Conservation (phyloP, 1,140 invertebrate species). For the Euura saliciscinereae region DNA sequence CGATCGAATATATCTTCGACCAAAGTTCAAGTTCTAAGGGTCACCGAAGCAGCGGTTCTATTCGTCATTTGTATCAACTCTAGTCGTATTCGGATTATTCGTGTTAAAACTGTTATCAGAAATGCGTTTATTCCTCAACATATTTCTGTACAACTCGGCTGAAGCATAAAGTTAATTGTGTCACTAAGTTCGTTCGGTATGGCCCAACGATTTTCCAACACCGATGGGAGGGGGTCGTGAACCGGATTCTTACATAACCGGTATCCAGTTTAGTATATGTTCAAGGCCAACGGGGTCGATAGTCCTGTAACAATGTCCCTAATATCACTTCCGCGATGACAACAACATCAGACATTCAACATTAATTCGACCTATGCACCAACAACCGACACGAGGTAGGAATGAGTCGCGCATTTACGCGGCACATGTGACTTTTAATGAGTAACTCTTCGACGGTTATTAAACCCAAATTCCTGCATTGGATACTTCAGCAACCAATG, state of each 20-base stretch:
- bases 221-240: not conserved
- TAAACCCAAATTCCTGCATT: too few relatives aligned
- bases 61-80: too few relatives aligned
- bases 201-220: not conserved
- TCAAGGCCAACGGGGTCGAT: not conserved
- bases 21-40: too few relatives aligned
- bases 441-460: too few relatives aligned
- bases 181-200: not conserved
- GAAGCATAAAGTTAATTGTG: not conserved
- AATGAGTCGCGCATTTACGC: not conserved
- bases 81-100: too few relatives aligned
- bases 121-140: too few relatives aligned
- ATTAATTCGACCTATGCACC: not conserved
- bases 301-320: not conserved
- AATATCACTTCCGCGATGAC: not conserved
- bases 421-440: not conserved
- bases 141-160: too few relatives aligned
- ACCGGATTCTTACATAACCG: constrained; percentile 5
- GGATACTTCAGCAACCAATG: too few relatives aligned
- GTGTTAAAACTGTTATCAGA: too few relatives aligned
- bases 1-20: too few relatives aligned
- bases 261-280: not conserved
- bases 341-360: not conserved
- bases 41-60: too few relatives aligned
- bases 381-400: not conserved